Conservation (phyloP, 2,113 vertebrate species). For the Chrysochloris asiatica region DNA sequence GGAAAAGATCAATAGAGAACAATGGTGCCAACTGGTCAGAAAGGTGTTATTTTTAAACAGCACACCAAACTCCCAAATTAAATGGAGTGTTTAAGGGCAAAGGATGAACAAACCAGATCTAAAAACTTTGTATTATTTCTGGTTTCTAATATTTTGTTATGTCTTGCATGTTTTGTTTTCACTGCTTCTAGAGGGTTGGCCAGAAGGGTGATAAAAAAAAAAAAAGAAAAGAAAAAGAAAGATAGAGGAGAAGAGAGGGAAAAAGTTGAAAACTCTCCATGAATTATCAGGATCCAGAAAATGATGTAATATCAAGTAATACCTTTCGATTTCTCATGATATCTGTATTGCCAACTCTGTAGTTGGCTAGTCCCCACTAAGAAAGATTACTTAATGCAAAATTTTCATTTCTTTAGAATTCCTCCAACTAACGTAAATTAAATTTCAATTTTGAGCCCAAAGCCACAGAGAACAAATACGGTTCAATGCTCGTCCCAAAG, state of each 20-base stretch:
- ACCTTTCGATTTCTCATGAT: conserved; percentile 31
- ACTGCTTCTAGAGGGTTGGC: background rate
- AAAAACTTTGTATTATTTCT: conserved; percentile 45
- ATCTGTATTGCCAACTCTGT: conserved; percentile 19
- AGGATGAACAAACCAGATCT: background rate
- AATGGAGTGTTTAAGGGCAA: conserved; percentile 29
- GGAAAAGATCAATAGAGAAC: conserved; percentile 18
- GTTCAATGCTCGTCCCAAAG: background rate
- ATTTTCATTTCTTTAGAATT: conserved; percentile 64
- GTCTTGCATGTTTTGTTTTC: conserved; percentile 52
- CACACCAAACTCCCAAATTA: background rate
- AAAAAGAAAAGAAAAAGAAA: background rate
- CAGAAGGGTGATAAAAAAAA: background rate
- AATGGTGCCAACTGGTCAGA: background rate
- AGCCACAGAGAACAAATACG: background rate
- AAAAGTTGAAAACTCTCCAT: background rate
- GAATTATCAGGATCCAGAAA: background rate
- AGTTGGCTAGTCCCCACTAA: background rate
- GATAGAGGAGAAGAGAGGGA: background rate
- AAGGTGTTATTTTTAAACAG: conserved; percentile 39
- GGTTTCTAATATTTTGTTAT: conserved; percentile 32
- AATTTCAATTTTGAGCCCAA: conserved; percentile 34
- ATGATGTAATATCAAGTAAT: background rate
- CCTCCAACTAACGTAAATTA: conserved; percentile 42
- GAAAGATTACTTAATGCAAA: conserved; percentile 59